Conservation (phyloP, 2,797 vertebrate genomes). For the Monodelphis domestica region DNA sequence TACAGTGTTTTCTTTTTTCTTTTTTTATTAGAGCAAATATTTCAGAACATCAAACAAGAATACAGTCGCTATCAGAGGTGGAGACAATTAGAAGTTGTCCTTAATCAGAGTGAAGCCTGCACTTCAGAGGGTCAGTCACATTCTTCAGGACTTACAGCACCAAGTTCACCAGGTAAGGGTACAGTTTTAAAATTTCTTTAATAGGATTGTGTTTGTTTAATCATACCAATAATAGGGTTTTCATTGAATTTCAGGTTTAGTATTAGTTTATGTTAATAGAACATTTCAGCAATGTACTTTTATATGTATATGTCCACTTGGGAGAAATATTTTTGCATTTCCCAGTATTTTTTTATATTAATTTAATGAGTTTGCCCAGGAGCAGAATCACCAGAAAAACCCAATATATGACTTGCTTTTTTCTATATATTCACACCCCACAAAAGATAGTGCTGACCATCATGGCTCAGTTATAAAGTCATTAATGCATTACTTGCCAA, state of each 20-base stretch:
- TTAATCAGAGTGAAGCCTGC: slow-evolving; percentile 90
- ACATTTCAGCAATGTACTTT: background rate
- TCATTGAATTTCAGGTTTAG: slow-evolving; percentile 26
- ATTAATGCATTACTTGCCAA: background rate
- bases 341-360: background rate
- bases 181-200: slow-evolving; percentile 8
- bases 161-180: slow-evolving; percentile 90
- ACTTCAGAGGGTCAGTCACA: slow-evolving; percentile 89
- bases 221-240: background rate
- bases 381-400: background rate
- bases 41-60: slow-evolving; percentile 95
- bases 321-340: slow-evolving; percentile 27
- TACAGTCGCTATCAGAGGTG: slow-evolving; percentile 94
- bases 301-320: slow-evolving; percentile 7
- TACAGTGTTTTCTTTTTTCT: slow-evolving; percentile 58
- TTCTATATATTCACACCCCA: background rate
- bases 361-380: background rate
- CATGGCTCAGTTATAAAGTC: background rate
- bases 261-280: slow-evolving; percentile 45
- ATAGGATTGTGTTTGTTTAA: slow-evolving; percentile 31
- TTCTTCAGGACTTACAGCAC: slow-evolving; percentile 88
- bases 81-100: slow-evolving; percentile 93
- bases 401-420: background rate
- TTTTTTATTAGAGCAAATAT: slow-evolving; percentile 91
- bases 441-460: background rate